A percentile compares a stretch with the other conserved stretches of the same genome.
Evolutionary conservation across 2,797 vertebrate genomes (phyloP).

Genomic region (Scleropages formosus): DNA sequence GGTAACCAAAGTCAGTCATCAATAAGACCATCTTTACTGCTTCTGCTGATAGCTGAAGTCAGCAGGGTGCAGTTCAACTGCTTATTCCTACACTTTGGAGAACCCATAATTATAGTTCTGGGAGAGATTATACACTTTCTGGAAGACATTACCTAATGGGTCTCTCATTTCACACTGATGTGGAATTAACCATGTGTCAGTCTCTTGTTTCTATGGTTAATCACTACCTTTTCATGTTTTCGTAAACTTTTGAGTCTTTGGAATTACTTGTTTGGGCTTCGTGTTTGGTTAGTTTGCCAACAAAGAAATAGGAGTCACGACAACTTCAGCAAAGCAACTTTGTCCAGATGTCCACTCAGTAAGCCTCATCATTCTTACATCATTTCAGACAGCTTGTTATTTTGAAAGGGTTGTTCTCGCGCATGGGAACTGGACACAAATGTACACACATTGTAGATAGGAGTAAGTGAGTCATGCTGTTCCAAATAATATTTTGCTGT

Average conservation of each 20-base stretch:
- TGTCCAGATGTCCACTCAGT: not conserved
- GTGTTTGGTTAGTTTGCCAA: not conserved
- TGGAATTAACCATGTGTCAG: not conserved
- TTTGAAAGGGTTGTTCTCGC: not conserved
- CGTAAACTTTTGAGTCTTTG: not conserved
- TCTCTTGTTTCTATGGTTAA: not conserved
- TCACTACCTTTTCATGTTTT: not conserved
- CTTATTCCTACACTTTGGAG: not conserved
- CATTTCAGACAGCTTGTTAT: not conserved
- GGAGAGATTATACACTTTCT: not conserved
- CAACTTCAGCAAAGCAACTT: not conserved
- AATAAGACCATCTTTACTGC: not conserved
- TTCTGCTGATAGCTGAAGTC: not conserved
- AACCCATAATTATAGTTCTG: not conserved
- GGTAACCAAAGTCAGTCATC: not conserved
- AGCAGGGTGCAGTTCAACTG: not conserved
- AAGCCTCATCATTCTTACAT: too few species aligned
- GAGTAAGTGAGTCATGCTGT: conserved; percentile 20
- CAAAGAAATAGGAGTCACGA: not conserved
- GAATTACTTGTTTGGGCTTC: not conserved
- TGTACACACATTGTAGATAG: not conserved
- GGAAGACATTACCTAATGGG: not conserved
- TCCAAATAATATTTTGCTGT: not conserved
- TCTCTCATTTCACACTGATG: not conserved
- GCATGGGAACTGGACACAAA: not conserved